These are phyloP conservation scores for Vespertilio murinus DNA, from an alignment of 2,797 vertebrate species.

Conservation along the genomic window DNA sequence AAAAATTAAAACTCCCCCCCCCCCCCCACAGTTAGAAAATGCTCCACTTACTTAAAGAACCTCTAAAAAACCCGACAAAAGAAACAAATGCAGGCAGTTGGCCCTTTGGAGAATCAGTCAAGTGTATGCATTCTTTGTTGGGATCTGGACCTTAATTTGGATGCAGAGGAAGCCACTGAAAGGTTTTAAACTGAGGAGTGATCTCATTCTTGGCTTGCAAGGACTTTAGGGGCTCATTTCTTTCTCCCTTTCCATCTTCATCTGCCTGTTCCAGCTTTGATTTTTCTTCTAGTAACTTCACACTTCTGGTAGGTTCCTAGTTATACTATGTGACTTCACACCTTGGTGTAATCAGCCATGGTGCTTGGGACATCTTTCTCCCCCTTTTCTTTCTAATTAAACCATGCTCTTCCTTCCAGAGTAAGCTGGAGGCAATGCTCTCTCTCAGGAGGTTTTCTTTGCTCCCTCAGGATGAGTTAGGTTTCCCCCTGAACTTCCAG, in stretches of 20 bases:
- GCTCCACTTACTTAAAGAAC: neutral
- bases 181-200: neutral
- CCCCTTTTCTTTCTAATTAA: neutral
- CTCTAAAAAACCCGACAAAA: neutral
- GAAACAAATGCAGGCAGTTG: neutral
- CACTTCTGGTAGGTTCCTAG: neutral
- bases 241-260: neutral
- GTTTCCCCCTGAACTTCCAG: neutral
- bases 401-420: neutral
- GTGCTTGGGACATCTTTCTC: neutral
- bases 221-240: neutral
- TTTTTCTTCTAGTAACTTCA: slow-evolving; percentile 19
- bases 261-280: neutral
- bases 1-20: neutral
- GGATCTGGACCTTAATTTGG: slow-evolving; percentile 9
- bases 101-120: neutral
- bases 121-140: neutral
- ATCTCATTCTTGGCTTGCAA: slow-evolving; percentile 52
- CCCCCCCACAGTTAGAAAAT: neutral
- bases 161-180: neutral
- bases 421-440: too few relatives aligned
- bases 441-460: neutral
- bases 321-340: neutral
- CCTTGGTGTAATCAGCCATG: neutral
- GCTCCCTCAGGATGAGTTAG: neutral